phyloP scores from a whole-genome alignment of 1,140 invertebrate genomes.

The Luehdorfia chinensis region DNA sequence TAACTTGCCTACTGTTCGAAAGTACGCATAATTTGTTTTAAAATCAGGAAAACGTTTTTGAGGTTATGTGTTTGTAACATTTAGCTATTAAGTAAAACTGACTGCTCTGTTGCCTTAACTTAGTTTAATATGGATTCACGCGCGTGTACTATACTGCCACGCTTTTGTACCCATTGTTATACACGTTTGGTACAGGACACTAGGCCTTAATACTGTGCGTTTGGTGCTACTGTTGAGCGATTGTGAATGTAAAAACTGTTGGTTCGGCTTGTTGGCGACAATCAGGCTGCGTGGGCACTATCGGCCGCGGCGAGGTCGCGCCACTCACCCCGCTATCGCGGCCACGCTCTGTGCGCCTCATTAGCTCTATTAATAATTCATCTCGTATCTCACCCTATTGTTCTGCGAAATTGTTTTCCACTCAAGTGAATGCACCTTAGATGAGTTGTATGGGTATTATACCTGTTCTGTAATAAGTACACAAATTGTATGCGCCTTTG shows the following conservation, averaged over 20 bases:
- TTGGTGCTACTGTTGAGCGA: constrained; percentile 25
- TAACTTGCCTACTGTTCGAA: too few species aligned
- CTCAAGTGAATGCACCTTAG: constrained; percentile 23
- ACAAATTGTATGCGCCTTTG: constrained; percentile 2
- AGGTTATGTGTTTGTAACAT: too few species aligned
- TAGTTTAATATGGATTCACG: constrained; percentile 25
- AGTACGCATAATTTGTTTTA: too few species aligned
- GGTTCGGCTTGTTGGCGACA: constrained; percentile 62
- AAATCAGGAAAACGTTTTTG: too few species aligned
- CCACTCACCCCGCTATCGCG: constrained; percentile 70
- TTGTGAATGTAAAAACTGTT: constrained; percentile 45
- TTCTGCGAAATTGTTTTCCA: constrained; percentile 51
- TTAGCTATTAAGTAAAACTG: too few species aligned
- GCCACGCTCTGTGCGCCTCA: constrained; percentile 44
- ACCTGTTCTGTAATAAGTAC: neutral
- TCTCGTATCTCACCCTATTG: constrained; percentile 64
- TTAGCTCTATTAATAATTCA: constrained; percentile 71
- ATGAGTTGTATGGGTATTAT: constrained; percentile 3
- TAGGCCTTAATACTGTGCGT: constrained; percentile 25
- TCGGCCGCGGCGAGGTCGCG: constrained; percentile 59
- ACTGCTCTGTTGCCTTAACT: constrained; percentile 9
- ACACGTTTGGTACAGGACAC: constrained; percentile 15
- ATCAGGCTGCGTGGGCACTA: constrained; percentile 73
- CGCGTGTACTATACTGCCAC: constrained; percentile 19
- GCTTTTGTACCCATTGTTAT: constrained; percentile 1